These are phyloP conservation scores for Trichogramma dendrolimi DNA, from an alignment of 2,888 invertebrate genomes.

Conservation along the genomic window DNA sequence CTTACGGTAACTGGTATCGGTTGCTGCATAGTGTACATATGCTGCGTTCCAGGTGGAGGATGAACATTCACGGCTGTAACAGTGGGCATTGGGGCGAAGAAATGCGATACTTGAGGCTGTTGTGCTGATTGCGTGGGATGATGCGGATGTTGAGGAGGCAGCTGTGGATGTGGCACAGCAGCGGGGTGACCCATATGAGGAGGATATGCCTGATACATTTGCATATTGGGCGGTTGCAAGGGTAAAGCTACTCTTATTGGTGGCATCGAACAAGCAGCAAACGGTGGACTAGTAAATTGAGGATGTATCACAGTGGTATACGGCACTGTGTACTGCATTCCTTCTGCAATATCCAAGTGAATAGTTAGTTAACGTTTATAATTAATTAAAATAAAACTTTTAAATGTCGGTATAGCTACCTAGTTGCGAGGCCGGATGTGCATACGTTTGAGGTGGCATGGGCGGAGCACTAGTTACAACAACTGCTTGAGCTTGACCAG, in stretches of 20 bases:
- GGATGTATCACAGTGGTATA: conserved; percentile 69
- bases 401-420: not conserved
- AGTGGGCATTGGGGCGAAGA: conserved; percentile 46
- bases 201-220: conserved; percentile 54
- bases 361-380: not conserved
- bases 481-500: conserved; percentile 51
- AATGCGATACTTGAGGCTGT: conserved; percentile 47
- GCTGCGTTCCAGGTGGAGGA: conserved; percentile 48
- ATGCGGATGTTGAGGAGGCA: conserved; percentile 57
- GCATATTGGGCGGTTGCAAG: conserved; percentile 54
- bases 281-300: conserved; percentile 53
- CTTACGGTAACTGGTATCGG: conserved; percentile 46
- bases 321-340: conserved; percentile 62
- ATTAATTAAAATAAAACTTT: too few relatives aligned
- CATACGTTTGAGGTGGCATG: conserved; percentile 57
- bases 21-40: conserved; percentile 50
- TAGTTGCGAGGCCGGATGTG: conserved; percentile 52
- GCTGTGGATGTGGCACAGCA: conserved; percentile 48
- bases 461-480: conserved; percentile 56
- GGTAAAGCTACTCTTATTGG: conserved; percentile 54
- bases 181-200: conserved; percentile 46
- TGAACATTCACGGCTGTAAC: conserved; percentile 45
- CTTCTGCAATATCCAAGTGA: conserved; percentile 36
- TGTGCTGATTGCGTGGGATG: conserved; percentile 50
- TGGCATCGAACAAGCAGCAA: conserved; percentile 54